Evolutionary conservation across 2,797 vertebrate genomes (phyloP).

Genomic region (Siniperca obscura): DNA sequence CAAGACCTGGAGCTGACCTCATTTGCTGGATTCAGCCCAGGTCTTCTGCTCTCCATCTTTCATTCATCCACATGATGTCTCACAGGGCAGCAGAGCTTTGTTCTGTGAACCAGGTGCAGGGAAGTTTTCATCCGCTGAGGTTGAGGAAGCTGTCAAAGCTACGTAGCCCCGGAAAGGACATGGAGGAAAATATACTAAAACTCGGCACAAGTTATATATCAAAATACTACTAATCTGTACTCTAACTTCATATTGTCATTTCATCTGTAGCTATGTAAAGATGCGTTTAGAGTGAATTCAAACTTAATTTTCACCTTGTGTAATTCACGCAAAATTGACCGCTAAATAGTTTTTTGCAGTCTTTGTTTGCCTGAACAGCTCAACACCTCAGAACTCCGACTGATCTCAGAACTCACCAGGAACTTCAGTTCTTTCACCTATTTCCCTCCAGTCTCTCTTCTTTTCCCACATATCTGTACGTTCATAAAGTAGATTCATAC

Average conservation of each 20-base stretch:
- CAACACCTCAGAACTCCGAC: not conserved
- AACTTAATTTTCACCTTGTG: not conserved
- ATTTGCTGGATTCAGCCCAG: slow-evolving; percentile 37
- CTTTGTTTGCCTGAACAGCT: not conserved
- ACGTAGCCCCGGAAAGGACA: not conserved
- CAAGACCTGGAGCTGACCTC: slow-evolving; percentile 52
- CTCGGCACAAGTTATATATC: not conserved
- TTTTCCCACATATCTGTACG: not conserved
- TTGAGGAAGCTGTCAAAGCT: not conserved
- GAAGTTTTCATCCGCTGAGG: slow-evolving; percentile 26
- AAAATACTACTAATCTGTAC: not conserved
- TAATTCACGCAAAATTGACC: not conserved
- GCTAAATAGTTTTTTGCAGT: not conserved
- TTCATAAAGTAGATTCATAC: not conserved
- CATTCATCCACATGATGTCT: slow-evolving; percentile 43
- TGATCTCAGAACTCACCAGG: not conserved
- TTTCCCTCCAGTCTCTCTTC: not conserved
- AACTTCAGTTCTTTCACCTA: slow-evolving; percentile 2
- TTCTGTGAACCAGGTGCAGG: slow-evolving; percentile 49
- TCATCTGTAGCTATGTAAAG: not conserved
- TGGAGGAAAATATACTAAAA: not conserved
- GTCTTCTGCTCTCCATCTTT: slow-evolving; percentile 45
- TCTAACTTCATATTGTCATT: not conserved
- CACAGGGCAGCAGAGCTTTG: slow-evolving; percentile 46
- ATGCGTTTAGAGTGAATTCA: not conserved